phyloP scores from a whole-genome alignment of 2,888 invertebrate genomes.

The Erebia aethiops region DNA sequence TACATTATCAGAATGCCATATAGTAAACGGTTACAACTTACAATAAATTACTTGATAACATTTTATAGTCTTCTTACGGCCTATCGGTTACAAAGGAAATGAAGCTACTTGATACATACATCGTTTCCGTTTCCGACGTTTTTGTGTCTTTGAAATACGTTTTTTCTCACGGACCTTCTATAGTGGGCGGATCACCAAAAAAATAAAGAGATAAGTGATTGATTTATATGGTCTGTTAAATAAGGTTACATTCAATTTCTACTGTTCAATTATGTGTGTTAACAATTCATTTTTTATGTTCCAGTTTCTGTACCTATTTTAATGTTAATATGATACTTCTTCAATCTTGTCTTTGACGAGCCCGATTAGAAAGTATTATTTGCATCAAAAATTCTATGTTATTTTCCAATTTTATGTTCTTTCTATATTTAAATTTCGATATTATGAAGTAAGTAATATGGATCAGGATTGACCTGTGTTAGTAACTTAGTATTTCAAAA shows the following conservation, averaged over 20 bases:
- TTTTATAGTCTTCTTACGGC: constrained; percentile 59
- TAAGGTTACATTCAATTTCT: constrained; percentile 8
- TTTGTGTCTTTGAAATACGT: constrained; percentile 54
- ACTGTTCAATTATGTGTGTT: not conserved
- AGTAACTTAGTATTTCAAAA: too few relatives aligned
- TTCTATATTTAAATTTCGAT: too few relatives aligned
- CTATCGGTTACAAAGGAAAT: constrained; percentile 73
- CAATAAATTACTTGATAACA: constrained; percentile 69
- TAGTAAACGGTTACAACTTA: constrained; percentile 49
- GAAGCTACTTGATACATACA: constrained; percentile 69
- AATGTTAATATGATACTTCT: not conserved
- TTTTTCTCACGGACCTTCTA: constrained; percentile 68
- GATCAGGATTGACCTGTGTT: too few relatives aligned
- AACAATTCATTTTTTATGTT: not conserved
- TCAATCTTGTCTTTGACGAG: too few relatives aligned
- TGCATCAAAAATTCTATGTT: too few relatives aligned
- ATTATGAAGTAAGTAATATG: too few relatives aligned
- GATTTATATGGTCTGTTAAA: constrained; percentile 44
- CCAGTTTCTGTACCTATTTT: not conserved
- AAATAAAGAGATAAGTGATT: constrained; percentile 62
- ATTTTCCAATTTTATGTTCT: not conserved
- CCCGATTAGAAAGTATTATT: too few relatives aligned
- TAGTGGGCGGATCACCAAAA: constrained; percentile 56
- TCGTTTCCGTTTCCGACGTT: constrained; percentile 73
- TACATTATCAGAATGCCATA: constrained; percentile 32